Percentiles rank a stretch among this genome's conserved stretches.
phyloP scores from a whole-genome alignment of 2,797 vertebrate species.

The Petrocephalus schoutedeni region DNA sequence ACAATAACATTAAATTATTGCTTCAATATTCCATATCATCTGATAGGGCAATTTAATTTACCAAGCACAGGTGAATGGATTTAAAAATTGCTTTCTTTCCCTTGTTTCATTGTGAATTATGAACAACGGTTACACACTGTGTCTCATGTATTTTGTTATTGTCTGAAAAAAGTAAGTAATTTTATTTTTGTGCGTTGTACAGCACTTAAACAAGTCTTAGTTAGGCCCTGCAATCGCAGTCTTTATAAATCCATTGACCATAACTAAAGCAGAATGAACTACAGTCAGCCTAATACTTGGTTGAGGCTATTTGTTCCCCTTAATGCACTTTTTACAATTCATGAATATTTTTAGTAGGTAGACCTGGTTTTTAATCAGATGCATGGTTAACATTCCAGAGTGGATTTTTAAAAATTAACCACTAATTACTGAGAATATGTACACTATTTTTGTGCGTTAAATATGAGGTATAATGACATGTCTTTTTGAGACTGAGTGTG shows the following conservation, averaged over 20 bases:
- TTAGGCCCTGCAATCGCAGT: neutral
- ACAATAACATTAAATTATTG: neutral
- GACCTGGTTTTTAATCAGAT: neutral
- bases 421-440: neutral
- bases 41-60: neutral
- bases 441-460: neutral
- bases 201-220: neutral
- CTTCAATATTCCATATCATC: neutral
- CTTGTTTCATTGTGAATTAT: neutral
- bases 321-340: no score
- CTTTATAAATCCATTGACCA: no score
- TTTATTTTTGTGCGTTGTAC: neutral
- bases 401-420: neutral
- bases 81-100: neutral
- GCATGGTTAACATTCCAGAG: neutral
- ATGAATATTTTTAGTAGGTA: no score
- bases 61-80: neutral
- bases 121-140: neutral
- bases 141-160: neutral
- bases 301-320: no score
- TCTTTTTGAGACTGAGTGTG: neutral
- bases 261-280: no score
- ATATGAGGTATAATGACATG: no score
- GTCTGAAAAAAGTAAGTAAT: neutral
- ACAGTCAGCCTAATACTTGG: no score